Evolutionary conservation across 2,888 invertebrate species (phyloP), one percentile per base, ranked within the genome.

Genomic region (Gymnosoma rotundatum): DNA sequence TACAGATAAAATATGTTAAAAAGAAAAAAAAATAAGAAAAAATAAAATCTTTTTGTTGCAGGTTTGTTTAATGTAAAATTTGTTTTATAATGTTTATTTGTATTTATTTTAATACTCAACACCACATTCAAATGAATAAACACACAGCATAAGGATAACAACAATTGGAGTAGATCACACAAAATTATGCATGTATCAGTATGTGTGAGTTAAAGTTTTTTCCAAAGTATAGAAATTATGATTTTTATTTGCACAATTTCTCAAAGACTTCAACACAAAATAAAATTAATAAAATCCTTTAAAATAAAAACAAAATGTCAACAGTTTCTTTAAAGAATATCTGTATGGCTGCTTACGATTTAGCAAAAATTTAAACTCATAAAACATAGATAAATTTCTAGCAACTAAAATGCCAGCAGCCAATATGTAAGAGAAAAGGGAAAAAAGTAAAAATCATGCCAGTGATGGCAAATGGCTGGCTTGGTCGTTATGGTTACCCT

Each of bases 71-170:
- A 69, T 56, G 56, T 74, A 54, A 67, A 73, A 61, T 54, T 80
- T 73, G 66, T 61, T 38, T 5, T 66, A 73, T 48, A 42, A 74
- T 74, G 16, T 74, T 81, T 70, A 50, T 75, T 81, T 81, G 63
- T 75, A 81, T 75, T 75, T 81, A 58, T 64, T 75, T 64, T 63
- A 70, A 58, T 63, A 81, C 80, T 75, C 69, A 63, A 81, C 81
- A 56, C 32, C 61, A 63, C 60, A 50, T 58, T 42, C 56, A 52
- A 42, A 50, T 72, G 64, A 48, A 25, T 32, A 36, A 25, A 18
- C 50, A 50, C 12, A 42, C 32, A 6, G 10, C 14, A 75, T 12
- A n/a, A 42, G 45, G 12, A 52, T 54, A 48, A 56, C n/a, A 67
- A 58, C 25, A 72, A 54, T 56, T 58, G 10, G 0, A 54, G 21